These are phyloP conservation scores for Xenus cinereus DNA, from an alignment of 2,113 vertebrate genomes.

Conservation along the genomic window DNA sequence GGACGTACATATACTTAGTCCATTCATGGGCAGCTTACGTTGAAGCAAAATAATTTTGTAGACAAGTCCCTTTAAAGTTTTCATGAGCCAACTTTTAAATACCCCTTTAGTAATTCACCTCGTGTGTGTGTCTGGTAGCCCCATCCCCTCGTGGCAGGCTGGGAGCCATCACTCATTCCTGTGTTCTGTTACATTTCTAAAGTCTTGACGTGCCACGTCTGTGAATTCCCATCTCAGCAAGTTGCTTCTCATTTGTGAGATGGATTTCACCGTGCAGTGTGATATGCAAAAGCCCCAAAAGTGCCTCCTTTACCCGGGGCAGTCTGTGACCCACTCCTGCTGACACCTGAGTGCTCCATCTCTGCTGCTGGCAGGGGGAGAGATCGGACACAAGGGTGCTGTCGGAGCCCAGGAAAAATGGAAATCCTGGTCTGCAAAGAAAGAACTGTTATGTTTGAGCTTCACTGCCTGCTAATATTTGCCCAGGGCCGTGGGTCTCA, in stretches of 20 bases:
- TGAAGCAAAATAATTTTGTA: background rate
- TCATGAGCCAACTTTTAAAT: background rate
- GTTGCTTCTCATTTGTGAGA: background rate
- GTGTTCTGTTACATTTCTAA: background rate
- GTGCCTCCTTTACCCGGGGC: background rate
- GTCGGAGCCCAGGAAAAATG: background rate
- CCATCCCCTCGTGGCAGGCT: background rate
- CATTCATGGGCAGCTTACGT: background rate
- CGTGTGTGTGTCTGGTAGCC: background rate
- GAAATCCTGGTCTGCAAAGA: background rate
- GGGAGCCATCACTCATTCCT: background rate
- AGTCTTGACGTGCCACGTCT: background rate
- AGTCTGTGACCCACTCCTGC: background rate
- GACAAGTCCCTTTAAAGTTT: background rate
- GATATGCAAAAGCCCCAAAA: background rate
- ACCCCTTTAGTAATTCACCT: background rate
- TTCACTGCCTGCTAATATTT: background rate
- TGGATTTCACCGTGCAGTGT: rapidly evolving
- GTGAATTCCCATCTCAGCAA: background rate
- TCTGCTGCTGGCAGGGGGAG: background rate
- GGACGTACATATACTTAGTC: background rate
- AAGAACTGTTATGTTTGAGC: background rate
- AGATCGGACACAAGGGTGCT: rapidly evolving
- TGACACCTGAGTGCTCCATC: background rate
- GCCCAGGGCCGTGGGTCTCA: background rate